Evolutionary conservation across 1,140 invertebrate species (phyloP), one percentile per base, ranked within the genome.

Genomic region (Condylostylus longicornis): DNA sequence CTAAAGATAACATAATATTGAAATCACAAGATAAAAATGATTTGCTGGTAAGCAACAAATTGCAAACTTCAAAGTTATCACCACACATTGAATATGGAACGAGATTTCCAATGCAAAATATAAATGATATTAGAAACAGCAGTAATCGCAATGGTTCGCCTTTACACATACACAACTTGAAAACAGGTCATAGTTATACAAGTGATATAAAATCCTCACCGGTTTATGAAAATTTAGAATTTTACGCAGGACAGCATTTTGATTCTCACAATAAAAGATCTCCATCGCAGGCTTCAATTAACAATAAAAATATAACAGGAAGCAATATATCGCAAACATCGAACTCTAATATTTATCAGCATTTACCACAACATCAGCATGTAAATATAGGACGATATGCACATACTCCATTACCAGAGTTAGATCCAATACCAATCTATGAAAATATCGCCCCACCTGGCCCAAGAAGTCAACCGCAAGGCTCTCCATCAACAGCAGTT

Each of bases 171-270:
- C 23, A 3, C 27, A 37, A 28, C 23, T 23, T 35, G 9, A 29
- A 21, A 9, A 25, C 8, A 8, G n/a, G 13, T n/a, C 27, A 12
- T 29, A 6, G 30, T 33, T 21, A 20, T 15, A 18, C 15, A 29
- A 27, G 38, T 18, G 20, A 18, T 28, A 41, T 20, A 45, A 68
- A 59, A 51, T 64, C 43, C 51, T 62, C 68, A 33, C 78, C 73
- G 19, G 75, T 85, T 17, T 85, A 85, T 55, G 82, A 85, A 57
- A 85, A 86, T 58, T 69, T 84, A 27, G 79, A 82, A 42, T 82
- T 80, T 57, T 82, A 81, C 62, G 63, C 68, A 9, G 62, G 63
- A 23, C 54, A 60, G 7, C 68, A 74, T 63, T 49, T 61, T 33
- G 48, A 59, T 30, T 53, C 53, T 17, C 50, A 48, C 18, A 53